A percentile compares a stretch with the other conserved stretches of the same genome.
phyloP scores from a whole-genome alignment of 1,140 invertebrate genomes.

The Saccostrea glomerata region DNA sequence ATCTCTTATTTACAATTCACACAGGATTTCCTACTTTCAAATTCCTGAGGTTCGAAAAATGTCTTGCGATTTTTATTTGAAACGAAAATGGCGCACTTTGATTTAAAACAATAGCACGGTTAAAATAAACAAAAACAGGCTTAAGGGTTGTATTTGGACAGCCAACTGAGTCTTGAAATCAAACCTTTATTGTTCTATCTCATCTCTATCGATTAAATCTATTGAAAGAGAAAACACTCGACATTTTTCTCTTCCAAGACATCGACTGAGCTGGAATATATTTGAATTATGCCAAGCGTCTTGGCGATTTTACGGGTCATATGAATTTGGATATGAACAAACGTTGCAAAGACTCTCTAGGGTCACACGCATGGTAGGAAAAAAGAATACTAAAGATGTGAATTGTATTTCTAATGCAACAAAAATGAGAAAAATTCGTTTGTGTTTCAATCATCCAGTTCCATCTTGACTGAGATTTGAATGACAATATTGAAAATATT shows the following conservation, averaged over 20 bases:
- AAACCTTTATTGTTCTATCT: slow-evolving; percentile 33
- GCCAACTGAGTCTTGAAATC: slow-evolving; percentile 35
- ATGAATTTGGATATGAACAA: slow-evolving; percentile 6
- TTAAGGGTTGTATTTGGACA: slow-evolving; percentile 17
- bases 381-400: neutral
- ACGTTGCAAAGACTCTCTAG: neutral
- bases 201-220: slow-evolving; percentile 13
- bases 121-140: neutral
- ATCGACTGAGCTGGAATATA: neutral
- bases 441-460: neutral
- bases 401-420: slow-evolving; percentile 4
- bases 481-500: slow-evolving; percentile 8
- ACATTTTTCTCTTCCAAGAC: slow-evolving; percentile 20
- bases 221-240: slow-evolving; percentile 31
- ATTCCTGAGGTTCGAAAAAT: neutral
- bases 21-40: neutral
- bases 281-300: slow-evolving; percentile 18
- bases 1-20: slow-evolving; percentile 20
- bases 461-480: neutral
- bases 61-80: slow-evolving; percentile 7
- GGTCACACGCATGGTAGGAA: slow-evolving; percentile 20
- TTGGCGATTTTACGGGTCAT: slow-evolving; percentile 11
- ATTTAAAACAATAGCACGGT: slow-evolving; percentile 2
- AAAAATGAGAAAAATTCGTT: slow-evolving; percentile 27
- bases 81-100: slow-evolving; percentile 14